Percentiles rank a stretch among this genome's conserved stretches.
Conservation (phyloP, 35 echinoderm and acorn worm genomes). For the Holothuria glaberrima region DNA sequence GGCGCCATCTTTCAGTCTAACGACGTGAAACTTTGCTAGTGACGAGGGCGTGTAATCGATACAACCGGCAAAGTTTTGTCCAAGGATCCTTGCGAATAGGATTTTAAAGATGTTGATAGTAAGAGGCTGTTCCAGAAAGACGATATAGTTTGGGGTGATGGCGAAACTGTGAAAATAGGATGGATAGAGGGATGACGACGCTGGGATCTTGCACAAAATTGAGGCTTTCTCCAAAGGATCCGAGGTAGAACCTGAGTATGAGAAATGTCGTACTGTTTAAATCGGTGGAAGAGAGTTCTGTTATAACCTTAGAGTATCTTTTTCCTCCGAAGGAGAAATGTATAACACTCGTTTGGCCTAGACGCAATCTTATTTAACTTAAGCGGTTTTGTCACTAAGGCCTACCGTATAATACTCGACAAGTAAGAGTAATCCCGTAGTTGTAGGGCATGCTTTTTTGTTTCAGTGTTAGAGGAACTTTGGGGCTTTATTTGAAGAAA, state of each 20-base stretch:
- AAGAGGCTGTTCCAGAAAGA: constrained; percentile 85
- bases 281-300: too few relatives aligned
- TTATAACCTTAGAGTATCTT: too few relatives aligned
- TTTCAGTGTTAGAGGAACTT: too few relatives aligned
- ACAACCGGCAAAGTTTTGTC: background rate
- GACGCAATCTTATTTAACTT: too few relatives aligned
- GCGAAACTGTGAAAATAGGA: constrained; percentile 92
- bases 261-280: too few relatives aligned
- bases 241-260: background rate
- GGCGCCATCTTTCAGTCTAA: constrained; percentile 57
- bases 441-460: too few relatives aligned
- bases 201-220: constrained; percentile 74
- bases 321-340: too few relatives aligned
- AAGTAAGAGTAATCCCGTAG: too few relatives aligned
- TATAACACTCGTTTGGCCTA: too few relatives aligned
- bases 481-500: too few relatives aligned
- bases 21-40: constrained; percentile 52
- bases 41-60: constrained; percentile 17
- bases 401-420: too few relatives aligned
- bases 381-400: too few relatives aligned
- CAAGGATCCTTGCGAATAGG: constrained; percentile 16
- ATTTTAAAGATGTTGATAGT: constrained; percentile 57
- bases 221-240: constrained; percentile 51
- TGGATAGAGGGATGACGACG: constrained; percentile 46
- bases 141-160: constrained; percentile 83